Base-by-base conservation (phyloP, 1,140 invertebrate species). In the Drosophila ficusphila region DNA sequence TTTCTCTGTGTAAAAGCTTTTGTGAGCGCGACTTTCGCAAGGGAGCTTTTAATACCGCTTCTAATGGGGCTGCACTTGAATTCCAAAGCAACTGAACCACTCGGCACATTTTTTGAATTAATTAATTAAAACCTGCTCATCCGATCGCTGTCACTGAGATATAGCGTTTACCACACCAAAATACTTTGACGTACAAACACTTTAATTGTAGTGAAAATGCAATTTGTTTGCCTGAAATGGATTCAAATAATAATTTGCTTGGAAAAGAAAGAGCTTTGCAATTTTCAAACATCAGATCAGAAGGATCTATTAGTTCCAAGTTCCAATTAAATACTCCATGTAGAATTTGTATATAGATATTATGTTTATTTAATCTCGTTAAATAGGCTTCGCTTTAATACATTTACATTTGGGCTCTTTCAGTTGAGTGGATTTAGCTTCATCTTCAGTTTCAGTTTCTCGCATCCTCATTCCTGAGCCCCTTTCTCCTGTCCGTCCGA, bases 331-430 rank as follows among this genome's bases (percentile, higher is more conserved):
- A 16, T 38, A 11, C 36, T 39, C n/a, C n/a, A n/a, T n/a, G n/a
- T 21, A n/a, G 8, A 19, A 12, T 46, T 51, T 77, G 44, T 77
- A 49, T 72, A 72, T 72, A 67, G 38, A 51, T 69, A 64, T 62
- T 76, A 81, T 65, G 79, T 82, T 83, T 83, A 86, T 86, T 83
- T 75, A 83, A 85, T 76, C 81, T 86, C 70, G 76, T 83, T 83
- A 82, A 81, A 81, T 76, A 72, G 65, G 69, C 69, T 73, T 73
- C 69, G 38, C 57, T 73, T 47, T 73, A 73, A 73, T 73, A 73
- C 69, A 73, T 73, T 73, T 73, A 73, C 69, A 73, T 72, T 71
- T 53, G 47, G 56, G 56, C 48, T 61, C 56, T 46, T 33, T 70
- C 49, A 41, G 41, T 69, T 47, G 34, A 21, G 49, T 31, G 12